A percentile compares a stretch with the other conserved stretches of the same genome.
Evolutionary conservation across 1,140 invertebrate genomes (phyloP).

Genomic region (Phymorhynchus buccinoides): DNA sequence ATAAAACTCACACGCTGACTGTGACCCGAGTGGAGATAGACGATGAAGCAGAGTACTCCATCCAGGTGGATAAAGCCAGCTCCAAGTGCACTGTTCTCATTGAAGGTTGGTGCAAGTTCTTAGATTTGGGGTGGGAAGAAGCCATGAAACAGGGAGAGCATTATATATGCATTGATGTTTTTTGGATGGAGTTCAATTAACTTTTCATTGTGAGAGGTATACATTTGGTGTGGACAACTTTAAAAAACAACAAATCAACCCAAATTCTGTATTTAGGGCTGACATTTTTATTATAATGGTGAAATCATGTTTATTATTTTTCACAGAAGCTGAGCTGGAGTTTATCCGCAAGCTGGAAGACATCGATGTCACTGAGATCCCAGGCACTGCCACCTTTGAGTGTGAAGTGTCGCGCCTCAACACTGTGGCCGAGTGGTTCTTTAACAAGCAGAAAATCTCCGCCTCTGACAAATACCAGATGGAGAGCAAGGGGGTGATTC

Average conservation of each 20-base stretch:
- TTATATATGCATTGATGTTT: too few species aligned
- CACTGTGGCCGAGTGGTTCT: slow-evolving; percentile 66
- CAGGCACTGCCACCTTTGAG: slow-evolving; percentile 67
- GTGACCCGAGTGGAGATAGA: slow-evolving; percentile 80
- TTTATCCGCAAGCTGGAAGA: slow-evolving; percentile 67
- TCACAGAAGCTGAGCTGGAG: slow-evolving; percentile 66
- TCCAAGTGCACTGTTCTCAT: slow-evolving; percentile 62
- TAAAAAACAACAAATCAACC: too few species aligned
- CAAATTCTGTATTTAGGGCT: too few species aligned
- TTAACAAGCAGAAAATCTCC: slow-evolving; percentile 56
- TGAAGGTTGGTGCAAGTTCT: slow-evolving; percentile 54
- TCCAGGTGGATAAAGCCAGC: slow-evolving; percentile 59
- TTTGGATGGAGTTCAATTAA: too few species aligned
- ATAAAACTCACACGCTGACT: slow-evolving; percentile 82
- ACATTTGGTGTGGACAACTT: too few species aligned
- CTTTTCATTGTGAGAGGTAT: too few species aligned
- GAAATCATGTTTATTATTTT: not conserved
- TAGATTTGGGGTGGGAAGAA: too few species aligned
- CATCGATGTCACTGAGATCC: slow-evolving; percentile 65
- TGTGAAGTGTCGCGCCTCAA: slow-evolving; percentile 68
- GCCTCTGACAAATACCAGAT: slow-evolving; percentile 68
- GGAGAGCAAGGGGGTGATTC: slow-evolving; percentile 62
- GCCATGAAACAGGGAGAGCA: too few species aligned
- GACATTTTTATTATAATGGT: too few species aligned
- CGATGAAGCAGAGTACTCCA: slow-evolving; percentile 61